These are phyloP conservation scores for Urocitellus parryii DNA, from an alignment of 2,113 vertebrate species.

Conservation along the genomic window DNA sequence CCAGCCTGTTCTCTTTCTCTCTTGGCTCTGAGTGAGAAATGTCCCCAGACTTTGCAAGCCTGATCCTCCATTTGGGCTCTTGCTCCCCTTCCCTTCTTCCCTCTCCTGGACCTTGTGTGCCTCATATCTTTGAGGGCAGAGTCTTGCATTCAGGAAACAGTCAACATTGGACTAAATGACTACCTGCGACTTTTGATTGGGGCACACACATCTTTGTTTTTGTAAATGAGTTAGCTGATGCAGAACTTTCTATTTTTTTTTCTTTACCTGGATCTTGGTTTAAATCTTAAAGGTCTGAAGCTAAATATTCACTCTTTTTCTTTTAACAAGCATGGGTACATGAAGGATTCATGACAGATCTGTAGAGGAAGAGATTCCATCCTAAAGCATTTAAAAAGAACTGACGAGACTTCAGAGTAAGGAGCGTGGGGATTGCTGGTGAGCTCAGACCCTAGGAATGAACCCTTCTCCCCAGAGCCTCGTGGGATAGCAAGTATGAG, in stretches of 20 bases:
- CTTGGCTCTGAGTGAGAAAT: background rate
- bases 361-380: background rate
- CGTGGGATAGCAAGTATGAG: background rate
- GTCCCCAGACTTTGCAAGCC: background rate
- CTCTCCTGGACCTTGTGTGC: background rate
- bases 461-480: background rate
- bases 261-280: background rate
- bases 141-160: background rate
- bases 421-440: background rate
- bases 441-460: background rate
- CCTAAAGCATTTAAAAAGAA: background rate
- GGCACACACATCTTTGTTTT: background rate
- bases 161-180: background rate
- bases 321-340: background rate
- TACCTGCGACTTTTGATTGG: background rate
- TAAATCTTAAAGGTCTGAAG: background rate
- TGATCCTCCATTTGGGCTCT: background rate
- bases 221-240: background rate
- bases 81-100: background rate
- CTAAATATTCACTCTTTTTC: background rate
- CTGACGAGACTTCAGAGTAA: background rate
- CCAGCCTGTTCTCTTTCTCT: background rate
- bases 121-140: background rate
- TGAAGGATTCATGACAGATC: background rate
- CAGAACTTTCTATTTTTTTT: conserved; percentile 13